Evolutionary conservation across 1,140 invertebrate genomes (phyloP).

Genomic region (Conus betulinus): DNA sequence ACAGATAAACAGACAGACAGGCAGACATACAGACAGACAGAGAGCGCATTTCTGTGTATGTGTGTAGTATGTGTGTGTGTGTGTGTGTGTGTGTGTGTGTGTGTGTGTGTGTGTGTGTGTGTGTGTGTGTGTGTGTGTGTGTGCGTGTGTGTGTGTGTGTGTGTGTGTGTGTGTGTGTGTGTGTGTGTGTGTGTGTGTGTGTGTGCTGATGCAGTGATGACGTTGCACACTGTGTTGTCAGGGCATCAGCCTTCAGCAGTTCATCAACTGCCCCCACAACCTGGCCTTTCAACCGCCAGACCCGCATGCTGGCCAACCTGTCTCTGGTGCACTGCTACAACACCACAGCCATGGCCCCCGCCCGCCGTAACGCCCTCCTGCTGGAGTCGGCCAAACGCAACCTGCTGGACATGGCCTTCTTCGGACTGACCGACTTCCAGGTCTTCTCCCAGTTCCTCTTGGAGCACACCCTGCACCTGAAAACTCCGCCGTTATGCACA

Average conservation of each 20-base stretch:
- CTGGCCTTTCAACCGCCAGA: slow-evolving; percentile 96
- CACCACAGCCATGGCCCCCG: slow-evolving; percentile 82
- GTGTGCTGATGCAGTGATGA: not conserved
- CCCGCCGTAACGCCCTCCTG: slow-evolving; percentile 85
- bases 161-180: too few relatives aligned
- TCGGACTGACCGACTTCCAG: slow-evolving; percentile 97
- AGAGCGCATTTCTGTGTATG: too few relatives aligned
- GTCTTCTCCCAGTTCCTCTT: slow-evolving; percentile 96
- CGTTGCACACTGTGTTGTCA: not conserved
- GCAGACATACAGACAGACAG: too few relatives aligned
- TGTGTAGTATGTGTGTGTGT: too few relatives aligned
- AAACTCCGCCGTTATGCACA: slow-evolving; percentile 74
- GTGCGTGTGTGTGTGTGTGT: too few relatives aligned
- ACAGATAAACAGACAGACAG: too few relatives aligned
- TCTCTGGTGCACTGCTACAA: slow-evolving; percentile 97
- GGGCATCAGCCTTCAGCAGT: slow-evolving; percentile 86
- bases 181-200: too few relatives aligned
- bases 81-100: too few relatives aligned
- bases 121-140: too few relatives aligned
- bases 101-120: too few relatives aligned
- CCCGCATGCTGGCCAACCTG: slow-evolving; percentile 93
- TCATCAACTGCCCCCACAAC: slow-evolving; percentile 93
- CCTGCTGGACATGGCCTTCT: slow-evolving; percentile 95
- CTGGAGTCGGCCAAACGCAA: slow-evolving; percentile 96
- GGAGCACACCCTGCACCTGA: slow-evolving; percentile 96